Conservation (phyloP, 2,888 invertebrate species). For the Drosophila testacea region DNA sequence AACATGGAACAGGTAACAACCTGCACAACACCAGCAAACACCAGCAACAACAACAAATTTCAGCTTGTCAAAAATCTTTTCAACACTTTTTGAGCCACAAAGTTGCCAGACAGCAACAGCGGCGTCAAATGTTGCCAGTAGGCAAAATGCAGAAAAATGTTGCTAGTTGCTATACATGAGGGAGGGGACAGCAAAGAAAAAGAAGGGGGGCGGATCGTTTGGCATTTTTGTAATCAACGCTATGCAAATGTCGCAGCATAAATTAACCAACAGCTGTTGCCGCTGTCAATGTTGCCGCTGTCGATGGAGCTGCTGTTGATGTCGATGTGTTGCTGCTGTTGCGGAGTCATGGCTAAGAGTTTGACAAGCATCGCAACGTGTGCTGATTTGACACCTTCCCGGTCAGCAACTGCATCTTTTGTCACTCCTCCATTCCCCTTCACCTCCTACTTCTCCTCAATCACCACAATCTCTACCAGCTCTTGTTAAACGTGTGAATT, state of each 20-base stretch:
- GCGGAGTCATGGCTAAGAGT: slow-evolving; percentile 27
- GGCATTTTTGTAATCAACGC: slow-evolving; percentile 79
- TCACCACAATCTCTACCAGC: not conserved
- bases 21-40: slow-evolving; percentile 41
- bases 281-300: slow-evolving; percentile 39
- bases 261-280: slow-evolving; percentile 77
- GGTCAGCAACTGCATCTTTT: slow-evolving; percentile 38
- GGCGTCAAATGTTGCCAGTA: slow-evolving; percentile 53
- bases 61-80: slow-evolving; percentile 72
- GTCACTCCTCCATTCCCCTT: not conserved
- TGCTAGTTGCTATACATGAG: slow-evolving; percentile 42
- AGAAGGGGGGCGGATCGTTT: slow-evolving; percentile 50
- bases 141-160: slow-evolving; percentile 52
- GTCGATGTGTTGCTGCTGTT: slow-evolving; percentile 16
- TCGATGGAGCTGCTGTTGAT: not conserved
- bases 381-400: slow-evolving; percentile 74
- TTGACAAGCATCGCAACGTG: slow-evolving; percentile 65
- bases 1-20: slow-evolving; percentile 35
- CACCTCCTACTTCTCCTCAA: slow-evolving; percentile 1
- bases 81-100: slow-evolving; percentile 49
- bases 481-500: slow-evolving; percentile 51
- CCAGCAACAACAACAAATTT: slow-evolving; percentile 52
- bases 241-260: slow-evolving; percentile 81
- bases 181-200: slow-evolving; percentile 17
- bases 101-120: slow-evolving; percentile 30